These are phyloP conservation scores for Zapornia atra DNA, from an alignment of 2,113 vertebrate species.

Conservation along the genomic window DNA sequence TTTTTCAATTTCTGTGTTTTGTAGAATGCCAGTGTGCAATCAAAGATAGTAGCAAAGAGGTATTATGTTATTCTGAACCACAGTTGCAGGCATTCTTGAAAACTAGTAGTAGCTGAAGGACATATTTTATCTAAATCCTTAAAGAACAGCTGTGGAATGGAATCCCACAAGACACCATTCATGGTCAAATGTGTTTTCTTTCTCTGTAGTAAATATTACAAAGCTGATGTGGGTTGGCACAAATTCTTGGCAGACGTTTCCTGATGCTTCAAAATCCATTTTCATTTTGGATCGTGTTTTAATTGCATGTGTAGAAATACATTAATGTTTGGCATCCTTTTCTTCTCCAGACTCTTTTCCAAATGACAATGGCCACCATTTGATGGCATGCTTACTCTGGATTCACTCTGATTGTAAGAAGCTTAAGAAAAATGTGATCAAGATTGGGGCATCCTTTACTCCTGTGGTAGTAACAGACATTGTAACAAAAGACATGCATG, in stretches of 20 bases:
- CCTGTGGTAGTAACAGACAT: background rate
- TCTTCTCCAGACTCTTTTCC: background rate
- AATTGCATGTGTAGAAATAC: background rate
- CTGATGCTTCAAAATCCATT: conserved; percentile 18
- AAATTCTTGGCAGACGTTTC: background rate
- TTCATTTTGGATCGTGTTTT: background rate
- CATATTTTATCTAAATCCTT: conserved; percentile 31
- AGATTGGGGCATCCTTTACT: background rate
- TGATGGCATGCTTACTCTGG: background rate
- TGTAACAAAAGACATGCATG: background rate
- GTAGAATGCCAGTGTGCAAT: background rate
- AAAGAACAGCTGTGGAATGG: conserved; percentile 10
- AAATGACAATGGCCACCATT: background rate
- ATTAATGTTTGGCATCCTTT: background rate
- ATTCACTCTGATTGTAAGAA: background rate
- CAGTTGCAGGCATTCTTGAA: background rate
- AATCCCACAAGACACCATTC: conserved; percentile 14
- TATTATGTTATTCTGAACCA: background rate
- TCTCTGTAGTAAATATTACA: background rate
- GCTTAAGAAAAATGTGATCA: background rate
- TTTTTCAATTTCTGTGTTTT: conserved; percentile 4
- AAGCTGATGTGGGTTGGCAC: background rate
- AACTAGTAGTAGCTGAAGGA: background rate
- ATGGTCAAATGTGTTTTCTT: background rate
- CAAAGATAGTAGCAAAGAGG: background rate